Evolutionary conservation across 2,888 invertebrate species (phyloP), one percentile per base, ranked within the genome.

Genomic region (Heliconius ismenius): DNA sequence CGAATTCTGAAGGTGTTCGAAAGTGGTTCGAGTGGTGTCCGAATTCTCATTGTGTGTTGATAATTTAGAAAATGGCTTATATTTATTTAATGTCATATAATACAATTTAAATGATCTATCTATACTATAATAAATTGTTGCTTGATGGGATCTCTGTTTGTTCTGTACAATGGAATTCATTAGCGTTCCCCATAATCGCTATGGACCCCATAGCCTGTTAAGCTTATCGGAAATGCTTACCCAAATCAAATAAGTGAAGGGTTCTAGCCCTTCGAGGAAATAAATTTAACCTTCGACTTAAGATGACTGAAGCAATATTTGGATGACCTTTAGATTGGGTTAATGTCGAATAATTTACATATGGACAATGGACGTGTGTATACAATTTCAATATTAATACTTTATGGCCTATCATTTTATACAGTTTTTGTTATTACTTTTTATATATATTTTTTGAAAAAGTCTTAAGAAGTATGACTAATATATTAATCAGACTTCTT

Each of bases 141-240:
- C 54, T 62, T 54, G 32, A 54, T 63, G 49, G 18, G 13, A 18
- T 6, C 1, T 39, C 63, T 70, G 54, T 70, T 70, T 70, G 26
- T 9, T 43, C 28, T 36, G 21, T 32, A 64, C 75, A 64, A 64
- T 70, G 11, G 54, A 54, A 54, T 54, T 76, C 63, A 76, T 64
- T 70, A 76, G 21, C 24, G 49, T 26, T 26, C 75, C 70, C 75
- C 36, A 58, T 54, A 39, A 67, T 43, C 39, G 39, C 65, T 4
- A 54, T 69, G 21, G 49, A 58, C 43, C 32, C 54, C n/a, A 70
- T 70, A 32, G 54, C 54, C 54, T 69, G 21, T 21, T 26, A 28
- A 69, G 21, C 49, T 32, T 70, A 58, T 70, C 6, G 70, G 54
- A 58, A 70, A 70, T n/a, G 15, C 70, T 28, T 70, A 58, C 28